Conservation (phyloP, 2,113 vertebrate genomes). For the Pollachius pollachius region DNA sequence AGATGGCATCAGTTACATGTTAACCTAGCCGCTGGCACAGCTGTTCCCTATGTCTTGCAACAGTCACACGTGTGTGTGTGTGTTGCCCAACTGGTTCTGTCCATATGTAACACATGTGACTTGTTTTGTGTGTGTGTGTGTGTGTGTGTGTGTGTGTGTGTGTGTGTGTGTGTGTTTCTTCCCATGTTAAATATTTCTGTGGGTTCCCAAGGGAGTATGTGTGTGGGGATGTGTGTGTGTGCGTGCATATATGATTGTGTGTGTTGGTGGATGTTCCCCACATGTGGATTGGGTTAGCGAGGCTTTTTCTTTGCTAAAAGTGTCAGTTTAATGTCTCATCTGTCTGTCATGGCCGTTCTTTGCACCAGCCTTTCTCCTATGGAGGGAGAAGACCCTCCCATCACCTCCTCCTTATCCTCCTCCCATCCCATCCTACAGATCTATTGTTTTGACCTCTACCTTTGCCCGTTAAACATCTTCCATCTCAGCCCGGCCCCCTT, state of each 20-base stretch:
- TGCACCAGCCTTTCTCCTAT: slow-evolving; percentile 4
- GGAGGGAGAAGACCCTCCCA: background rate
- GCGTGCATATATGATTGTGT: slow-evolving; percentile 10
- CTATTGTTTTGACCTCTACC: slow-evolving; percentile 35
- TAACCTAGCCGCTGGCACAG: slow-evolving; percentile 44
- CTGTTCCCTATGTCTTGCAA: slow-evolving; percentile 27
- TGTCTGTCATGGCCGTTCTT: slow-evolving; percentile 34
- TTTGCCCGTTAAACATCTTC: slow-evolving; percentile 9
- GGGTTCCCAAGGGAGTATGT: slow-evolving; percentile 5
- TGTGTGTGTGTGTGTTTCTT: background rate
- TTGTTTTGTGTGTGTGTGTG: slow-evolving; percentile 4
- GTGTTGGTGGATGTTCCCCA: slow-evolving; percentile 8
- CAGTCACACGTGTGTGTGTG: background rate
- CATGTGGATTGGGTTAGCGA: slow-evolving; percentile 56
- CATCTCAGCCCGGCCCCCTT: slow-evolving; percentile 12
- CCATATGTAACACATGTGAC: background rate
- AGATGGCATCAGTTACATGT: slow-evolving; percentile 32
- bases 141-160: slow-evolving; percentile 11
- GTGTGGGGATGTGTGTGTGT: slow-evolving; percentile 9
- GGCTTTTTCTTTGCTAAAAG: slow-evolving; percentile 30
- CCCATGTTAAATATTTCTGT: background rate
- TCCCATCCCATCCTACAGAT: slow-evolving; percentile 22
- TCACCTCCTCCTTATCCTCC: background rate
- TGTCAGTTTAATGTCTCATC: slow-evolving; percentile 54
- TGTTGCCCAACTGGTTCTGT: slow-evolving; percentile 11